A percentile compares a stretch with the other conserved stretches of the same genome.
Conservation (phyloP, 2,888 invertebrate species). For the Spilarctia lutea region DNA sequence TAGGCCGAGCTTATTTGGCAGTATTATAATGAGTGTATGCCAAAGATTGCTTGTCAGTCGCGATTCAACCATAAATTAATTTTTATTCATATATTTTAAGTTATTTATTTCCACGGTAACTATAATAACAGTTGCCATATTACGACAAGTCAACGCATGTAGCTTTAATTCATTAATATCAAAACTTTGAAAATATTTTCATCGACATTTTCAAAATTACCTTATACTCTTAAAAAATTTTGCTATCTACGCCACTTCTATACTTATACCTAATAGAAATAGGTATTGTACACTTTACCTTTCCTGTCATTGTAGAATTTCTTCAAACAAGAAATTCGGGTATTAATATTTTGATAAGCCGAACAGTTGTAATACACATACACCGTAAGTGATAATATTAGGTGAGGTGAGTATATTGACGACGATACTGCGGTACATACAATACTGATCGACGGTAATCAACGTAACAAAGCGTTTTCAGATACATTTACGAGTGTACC, state of each 20-base stretch:
- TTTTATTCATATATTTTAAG: neutral
- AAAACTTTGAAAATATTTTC: too few relatives aligned
- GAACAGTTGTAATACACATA: neutral
- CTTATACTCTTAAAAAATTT: too few relatives aligned
- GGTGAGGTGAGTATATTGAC: neutral
- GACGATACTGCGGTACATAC: neutral
- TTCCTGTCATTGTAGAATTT: too few relatives aligned
- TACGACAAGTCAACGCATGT: neutral
- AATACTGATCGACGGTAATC: neutral
- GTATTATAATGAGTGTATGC: neutral
- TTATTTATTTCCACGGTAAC: neutral
- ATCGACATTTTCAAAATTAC: too few relatives aligned
- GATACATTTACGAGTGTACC: neutral
- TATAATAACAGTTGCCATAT: neutral
- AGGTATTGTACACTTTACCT: too few relatives aligned
- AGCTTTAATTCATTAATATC: too few relatives aligned
- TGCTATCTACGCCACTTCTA: too few relatives aligned
- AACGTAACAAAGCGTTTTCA: neutral
- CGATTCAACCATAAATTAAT: neutral
- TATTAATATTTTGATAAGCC: too few relatives aligned
- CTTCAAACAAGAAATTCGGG: too few relatives aligned
- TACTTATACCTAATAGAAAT: too few relatives aligned
- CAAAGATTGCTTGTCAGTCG: neutral
- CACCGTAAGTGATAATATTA: neutral
- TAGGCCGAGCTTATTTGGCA: neutral